A percentile compares a stretch with the other conserved stretches of the same genome.
Evolutionary conservation across 2,113 vertebrate genomes (phyloP).

Genomic region (Sciurus niger): DNA sequence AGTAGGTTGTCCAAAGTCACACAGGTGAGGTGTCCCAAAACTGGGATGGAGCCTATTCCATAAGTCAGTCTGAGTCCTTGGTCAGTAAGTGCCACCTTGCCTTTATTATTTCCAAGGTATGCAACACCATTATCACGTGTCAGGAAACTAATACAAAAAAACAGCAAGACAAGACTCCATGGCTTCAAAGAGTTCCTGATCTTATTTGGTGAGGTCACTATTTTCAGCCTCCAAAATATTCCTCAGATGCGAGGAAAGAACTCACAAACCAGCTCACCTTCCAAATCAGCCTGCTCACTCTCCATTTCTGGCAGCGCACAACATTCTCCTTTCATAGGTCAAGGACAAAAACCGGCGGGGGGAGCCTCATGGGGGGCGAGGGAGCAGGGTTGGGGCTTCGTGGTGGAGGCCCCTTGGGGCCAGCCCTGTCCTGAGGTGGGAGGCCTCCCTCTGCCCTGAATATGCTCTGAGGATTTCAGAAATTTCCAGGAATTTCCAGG

Average conservation of each 20-base stretch:
- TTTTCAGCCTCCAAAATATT: not conserved
- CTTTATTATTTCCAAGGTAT: accelerated
- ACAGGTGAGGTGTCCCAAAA: accelerated
- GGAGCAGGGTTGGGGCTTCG: not conserved
- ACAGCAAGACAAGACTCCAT: accelerated
- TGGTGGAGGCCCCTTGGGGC: not conserved
- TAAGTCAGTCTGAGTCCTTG: not conserved
- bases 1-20: not conserved
- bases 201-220: not conserved
- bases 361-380: accelerated
- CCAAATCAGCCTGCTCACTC: not conserved
- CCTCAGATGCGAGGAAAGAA: not conserved
- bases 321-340: accelerated
- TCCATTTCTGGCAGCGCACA: accelerated
- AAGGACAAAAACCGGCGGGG: accelerated
- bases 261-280: accelerated
- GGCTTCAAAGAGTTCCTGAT: not conserved
- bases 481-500: not conserved
- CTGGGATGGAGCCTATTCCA: accelerated
- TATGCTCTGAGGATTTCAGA: too few species aligned
- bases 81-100: accelerated
- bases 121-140: accelerated
- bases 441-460: too few species aligned
- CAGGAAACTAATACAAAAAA: not conserved
- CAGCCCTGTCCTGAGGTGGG: not conserved